Conservation (phyloP, 2,888 invertebrate genomes). For the Gibbula magus region DNA sequence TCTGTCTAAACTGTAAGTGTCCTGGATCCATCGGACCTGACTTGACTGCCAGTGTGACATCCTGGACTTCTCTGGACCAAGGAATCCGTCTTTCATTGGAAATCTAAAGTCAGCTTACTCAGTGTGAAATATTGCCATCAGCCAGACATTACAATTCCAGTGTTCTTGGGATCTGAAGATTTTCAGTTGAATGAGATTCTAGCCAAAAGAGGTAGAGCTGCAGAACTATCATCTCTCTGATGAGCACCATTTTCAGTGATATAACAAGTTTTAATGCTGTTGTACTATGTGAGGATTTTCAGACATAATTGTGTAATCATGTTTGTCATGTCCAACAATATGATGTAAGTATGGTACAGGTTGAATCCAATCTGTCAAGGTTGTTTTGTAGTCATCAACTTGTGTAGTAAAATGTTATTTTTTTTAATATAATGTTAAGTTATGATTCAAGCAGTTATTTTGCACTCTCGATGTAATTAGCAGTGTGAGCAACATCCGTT, state of each 20-base stretch:
- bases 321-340: constrained; percentile 23
- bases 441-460: constrained; percentile 16
- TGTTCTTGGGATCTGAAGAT: constrained; percentile 16
- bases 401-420: constrained; percentile 6
- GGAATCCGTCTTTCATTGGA: constrained; percentile 29
- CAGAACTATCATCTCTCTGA: constrained; percentile 17
- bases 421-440: constrained; percentile 23
- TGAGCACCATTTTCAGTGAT: constrained; percentile 18
- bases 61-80: constrained; percentile 33
- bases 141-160: constrained; percentile 13
- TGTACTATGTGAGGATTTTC: constrained; percentile 23
- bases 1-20: constrained; percentile 16
- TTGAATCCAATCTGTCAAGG: constrained; percentile 18
- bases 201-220: constrained; percentile 21
- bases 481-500: constrained; percentile 14
- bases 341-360: constrained; percentile 25
- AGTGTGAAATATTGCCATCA: constrained; percentile 3
- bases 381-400: constrained; percentile 22
- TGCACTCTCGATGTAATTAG: constrained; percentile 19
- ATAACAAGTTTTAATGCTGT: constrained; percentile 23
- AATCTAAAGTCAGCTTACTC: constrained; percentile 5
- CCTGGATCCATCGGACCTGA: background rate
- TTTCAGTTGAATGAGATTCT: constrained; percentile 12
- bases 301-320: constrained; percentile 25
- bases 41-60: constrained; percentile 16